These are phyloP conservation scores for Tapirus terrestris DNA, from an alignment of 2,113 vertebrate species.

Conservation along the genomic window DNA sequence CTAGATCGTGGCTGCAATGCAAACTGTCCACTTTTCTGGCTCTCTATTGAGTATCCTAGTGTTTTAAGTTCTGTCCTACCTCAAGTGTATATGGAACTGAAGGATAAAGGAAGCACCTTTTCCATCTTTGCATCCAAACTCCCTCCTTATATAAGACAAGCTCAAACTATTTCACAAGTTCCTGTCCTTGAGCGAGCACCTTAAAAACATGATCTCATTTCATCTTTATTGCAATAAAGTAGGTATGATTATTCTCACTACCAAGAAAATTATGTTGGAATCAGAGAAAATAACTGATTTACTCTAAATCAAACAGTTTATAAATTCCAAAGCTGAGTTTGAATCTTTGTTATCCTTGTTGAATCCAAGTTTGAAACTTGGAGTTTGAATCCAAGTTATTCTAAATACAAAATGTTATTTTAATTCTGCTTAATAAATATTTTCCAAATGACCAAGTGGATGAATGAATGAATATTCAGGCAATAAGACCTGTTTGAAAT, in stretches of 20 bases:
- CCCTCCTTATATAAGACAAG: neutral
- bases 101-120: neutral
- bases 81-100: neutral
- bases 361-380: too few relatives aligned
- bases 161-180: neutral
- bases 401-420: conserved; percentile 24
- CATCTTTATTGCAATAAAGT: neutral
- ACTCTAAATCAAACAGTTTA: neutral
- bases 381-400: neutral
- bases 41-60: neutral
- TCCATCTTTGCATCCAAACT: neutral
- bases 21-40: neutral
- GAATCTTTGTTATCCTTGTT: neutral
- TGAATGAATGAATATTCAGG: neutral
- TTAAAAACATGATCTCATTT: neutral
- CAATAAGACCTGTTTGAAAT: neutral
- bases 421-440: neutral
- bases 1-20: neutral
- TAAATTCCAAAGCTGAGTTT: neutral
- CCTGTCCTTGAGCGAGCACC: neutral
- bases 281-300: neutral
- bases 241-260: neutral
- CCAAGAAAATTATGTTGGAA: neutral
- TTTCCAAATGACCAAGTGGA: neutral
- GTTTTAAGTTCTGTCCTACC: neutral